Percentiles rank a stretch among this genome's conserved stretches.
phyloP scores from a whole-genome alignment of 2,888 invertebrate genomes.

The Plebejus anna region DNA sequence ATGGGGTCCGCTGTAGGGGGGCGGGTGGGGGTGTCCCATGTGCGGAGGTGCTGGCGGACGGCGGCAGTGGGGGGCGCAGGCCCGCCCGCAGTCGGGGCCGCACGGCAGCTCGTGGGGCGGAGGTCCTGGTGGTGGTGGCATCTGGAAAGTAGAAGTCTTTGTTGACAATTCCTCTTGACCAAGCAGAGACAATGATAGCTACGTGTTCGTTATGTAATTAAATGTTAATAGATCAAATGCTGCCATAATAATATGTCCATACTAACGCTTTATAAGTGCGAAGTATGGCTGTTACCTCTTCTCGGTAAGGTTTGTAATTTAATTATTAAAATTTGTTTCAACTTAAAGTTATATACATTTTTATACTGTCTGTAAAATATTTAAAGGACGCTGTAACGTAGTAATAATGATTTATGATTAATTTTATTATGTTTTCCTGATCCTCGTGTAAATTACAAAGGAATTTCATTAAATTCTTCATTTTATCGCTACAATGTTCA shows the following conservation, averaged over 20 bases:
- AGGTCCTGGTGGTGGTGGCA: conserved; percentile 30
- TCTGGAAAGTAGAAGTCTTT: conserved; percentile 6
- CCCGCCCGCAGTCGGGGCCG: conserved; percentile 35
- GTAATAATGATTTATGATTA: not conserved
- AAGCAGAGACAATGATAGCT: no score
- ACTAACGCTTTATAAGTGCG: no score
- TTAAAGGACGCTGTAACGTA: not conserved
- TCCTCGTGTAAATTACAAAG: not conserved
- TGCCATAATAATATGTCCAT: no score
- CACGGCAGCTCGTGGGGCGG: conserved; percentile 34
- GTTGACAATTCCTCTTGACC: not conserved
- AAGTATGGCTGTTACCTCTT: no score
- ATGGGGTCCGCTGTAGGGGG: conserved; percentile 33
- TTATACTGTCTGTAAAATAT: not conserved
- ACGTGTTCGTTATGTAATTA: no score
- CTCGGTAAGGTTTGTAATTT: no score
- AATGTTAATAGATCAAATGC: no score
- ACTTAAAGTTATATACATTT: no score
- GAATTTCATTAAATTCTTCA: not conserved
- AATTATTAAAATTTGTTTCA: no score
- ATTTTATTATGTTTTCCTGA: not conserved
- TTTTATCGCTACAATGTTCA: not conserved
- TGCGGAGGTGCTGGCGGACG: conserved; percentile 33
- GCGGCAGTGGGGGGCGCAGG: conserved; percentile 36
- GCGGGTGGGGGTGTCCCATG: conserved; percentile 34